Percentiles rank a stretch among this genome's conserved stretches.
Evolutionary conservation across 1,140 invertebrate genomes (phyloP).

Genomic region (Drosophila prosaltans): DNA sequence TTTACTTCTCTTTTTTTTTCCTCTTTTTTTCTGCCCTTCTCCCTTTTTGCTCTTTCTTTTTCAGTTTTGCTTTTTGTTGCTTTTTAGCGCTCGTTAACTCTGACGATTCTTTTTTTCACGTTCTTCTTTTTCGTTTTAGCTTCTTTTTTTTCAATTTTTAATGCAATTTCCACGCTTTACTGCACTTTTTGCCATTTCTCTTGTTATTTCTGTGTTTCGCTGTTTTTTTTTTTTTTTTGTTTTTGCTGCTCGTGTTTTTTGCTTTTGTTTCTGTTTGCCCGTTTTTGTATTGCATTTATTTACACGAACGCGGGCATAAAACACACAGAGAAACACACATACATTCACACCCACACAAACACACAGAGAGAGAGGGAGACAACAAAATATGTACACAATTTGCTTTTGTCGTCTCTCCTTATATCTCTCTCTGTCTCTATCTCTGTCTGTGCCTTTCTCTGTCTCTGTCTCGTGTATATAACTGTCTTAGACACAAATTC

Average conservation of each 20-base stretch:
- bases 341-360: conserved; percentile 31
- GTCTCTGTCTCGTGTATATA: conserved; percentile 34
- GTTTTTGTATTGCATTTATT: conserved; percentile 74
- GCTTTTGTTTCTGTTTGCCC: conserved; percentile 41
- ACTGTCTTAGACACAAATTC: conserved; percentile 54
- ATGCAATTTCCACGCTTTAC: conserved; percentile 79
- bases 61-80: conserved; percentile 50
- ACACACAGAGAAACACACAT: conserved; percentile 21
- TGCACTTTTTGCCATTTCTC: conserved; percentile 72
- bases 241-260: conserved; percentile 20
- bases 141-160: conserved; percentile 71
- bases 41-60: conserved; percentile 24
- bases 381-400: conserved; percentile 72
- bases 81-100: conserved; percentile 76
- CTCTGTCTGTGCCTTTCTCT: not conserved
- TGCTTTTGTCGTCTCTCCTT: conserved; percentile 26
- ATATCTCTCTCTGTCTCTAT: conserved; percentile 28
- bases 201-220: conserved; percentile 42
- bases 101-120: conserved; percentile 40
- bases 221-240: conserved; percentile 31
- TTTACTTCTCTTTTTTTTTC: conserved; percentile 45
- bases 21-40: not conserved
- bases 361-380: conserved; percentile 33
- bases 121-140: conserved; percentile 37
- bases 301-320: conserved; percentile 45